Percentiles rank a stretch among this genome's conserved stretches.
Evolutionary conservation across 2,113 vertebrate genomes (phyloP).

Genomic region (Falco punctatus): DNA sequence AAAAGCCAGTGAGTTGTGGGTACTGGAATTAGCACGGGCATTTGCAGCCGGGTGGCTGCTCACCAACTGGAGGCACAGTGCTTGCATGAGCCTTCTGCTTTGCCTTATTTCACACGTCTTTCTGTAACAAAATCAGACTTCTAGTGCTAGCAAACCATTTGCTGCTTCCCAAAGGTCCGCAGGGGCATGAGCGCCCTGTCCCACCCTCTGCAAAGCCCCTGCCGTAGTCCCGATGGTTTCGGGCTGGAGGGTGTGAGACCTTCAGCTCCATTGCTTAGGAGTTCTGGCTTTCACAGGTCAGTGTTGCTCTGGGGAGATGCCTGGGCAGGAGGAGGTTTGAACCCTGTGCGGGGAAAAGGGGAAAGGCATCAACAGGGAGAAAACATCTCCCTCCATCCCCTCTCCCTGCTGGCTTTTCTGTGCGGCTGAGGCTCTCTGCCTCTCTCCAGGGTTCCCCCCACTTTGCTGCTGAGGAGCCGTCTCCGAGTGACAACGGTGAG

Average conservation of each 20-base stretch:
- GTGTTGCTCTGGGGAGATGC: rapidly evolving
- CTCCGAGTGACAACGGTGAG: conserved; percentile 10
- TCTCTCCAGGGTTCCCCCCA: background rate
- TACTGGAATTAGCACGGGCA: background rate
- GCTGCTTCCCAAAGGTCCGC: background rate
- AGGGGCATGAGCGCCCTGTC: background rate
- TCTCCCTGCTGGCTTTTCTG: background rate
- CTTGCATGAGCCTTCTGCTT: background rate
- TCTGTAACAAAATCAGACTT: background rate
- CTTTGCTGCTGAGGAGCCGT: background rate
- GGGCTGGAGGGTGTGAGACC: rapidly evolving
- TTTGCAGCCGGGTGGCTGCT: background rate
- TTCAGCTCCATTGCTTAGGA: background rate
- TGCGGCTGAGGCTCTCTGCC: background rate
- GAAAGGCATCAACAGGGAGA: background rate
- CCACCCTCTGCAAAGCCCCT: background rate
- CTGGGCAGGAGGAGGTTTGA: background rate
- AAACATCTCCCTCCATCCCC: background rate
- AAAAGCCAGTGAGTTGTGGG: background rate
- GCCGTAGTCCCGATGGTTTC: rapidly evolving
- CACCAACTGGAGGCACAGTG: background rate
- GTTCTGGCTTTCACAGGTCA: rapidly evolving
- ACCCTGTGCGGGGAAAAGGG: background rate
- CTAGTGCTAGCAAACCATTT: background rate
- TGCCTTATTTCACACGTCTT: background rate